A percentile compares a stretch with the other conserved stretches of the same genome.
phyloP scores from a whole-genome alignment of 2,888 invertebrate species.

The Xylophagus ater region DNA sequence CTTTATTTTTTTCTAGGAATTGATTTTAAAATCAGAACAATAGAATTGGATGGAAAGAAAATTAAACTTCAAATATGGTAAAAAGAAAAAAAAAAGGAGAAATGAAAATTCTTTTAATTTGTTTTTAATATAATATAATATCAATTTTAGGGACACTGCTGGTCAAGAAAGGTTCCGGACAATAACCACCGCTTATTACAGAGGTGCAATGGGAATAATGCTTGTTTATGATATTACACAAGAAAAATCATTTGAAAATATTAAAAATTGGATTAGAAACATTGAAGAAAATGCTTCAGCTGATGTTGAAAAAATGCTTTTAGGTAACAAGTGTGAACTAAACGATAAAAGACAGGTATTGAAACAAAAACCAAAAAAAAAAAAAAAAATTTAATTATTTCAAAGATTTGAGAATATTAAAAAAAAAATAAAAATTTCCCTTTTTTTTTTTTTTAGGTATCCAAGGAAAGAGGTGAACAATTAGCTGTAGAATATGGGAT shows the following conservation, averaged over 20 bases:
- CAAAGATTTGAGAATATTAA: background rate
- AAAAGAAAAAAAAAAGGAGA: slow-evolving; percentile 31
- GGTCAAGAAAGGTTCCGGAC: slow-evolving; percentile 98
- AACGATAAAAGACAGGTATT: slow-evolving; percentile 81
- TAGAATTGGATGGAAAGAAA: slow-evolving; percentile 96
- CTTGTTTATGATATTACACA: slow-evolving; percentile 98
- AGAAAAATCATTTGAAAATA: slow-evolving; percentile 98
- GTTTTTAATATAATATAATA: slow-evolving; percentile 17
- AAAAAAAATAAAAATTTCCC: background rate
- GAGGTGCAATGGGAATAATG: slow-evolving; percentile 99
- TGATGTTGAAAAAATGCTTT: slow-evolving; percentile 97
- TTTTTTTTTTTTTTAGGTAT: slow-evolving; percentile 48
- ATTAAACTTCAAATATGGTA: slow-evolving; percentile 99
- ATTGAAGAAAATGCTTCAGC: slow-evolving; percentile 98
- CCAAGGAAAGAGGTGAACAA: slow-evolving; percentile 93
- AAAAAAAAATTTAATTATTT: background rate
- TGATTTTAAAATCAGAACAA: slow-evolving; percentile 98
- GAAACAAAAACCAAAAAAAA: background rate
- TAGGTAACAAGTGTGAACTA: slow-evolving; percentile 98
- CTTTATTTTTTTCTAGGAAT: slow-evolving; percentile 71
- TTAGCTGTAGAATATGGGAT: slow-evolving; percentile 96
- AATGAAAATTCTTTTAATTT: background rate
- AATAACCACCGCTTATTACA: slow-evolving; percentile 98
- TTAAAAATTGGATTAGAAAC: slow-evolving; percentile 98
- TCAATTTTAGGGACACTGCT: slow-evolving; percentile 79